Conservation (phyloP, 2,113 vertebrate genomes). For the Oncorhynchus kisutch region DNA sequence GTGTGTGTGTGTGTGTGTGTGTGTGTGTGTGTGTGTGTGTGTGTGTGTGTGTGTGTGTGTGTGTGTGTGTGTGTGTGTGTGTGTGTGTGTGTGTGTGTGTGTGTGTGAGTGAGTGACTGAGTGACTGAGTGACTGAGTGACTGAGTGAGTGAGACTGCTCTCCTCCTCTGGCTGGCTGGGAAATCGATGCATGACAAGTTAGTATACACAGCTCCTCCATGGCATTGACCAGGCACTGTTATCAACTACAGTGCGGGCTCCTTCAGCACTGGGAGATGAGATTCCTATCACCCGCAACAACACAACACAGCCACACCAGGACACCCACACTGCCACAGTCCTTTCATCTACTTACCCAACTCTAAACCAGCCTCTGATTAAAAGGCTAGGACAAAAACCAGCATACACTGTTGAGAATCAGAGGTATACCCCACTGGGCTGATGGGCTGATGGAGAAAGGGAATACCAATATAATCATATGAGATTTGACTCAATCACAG, state of each 20-base stretch:
- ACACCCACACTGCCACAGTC: neutral
- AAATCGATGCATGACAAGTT: neutral
- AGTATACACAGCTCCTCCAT: neutral
- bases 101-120: neutral
- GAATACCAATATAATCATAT: too few relatives aligned
- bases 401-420: too few relatives aligned
- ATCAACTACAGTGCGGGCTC: neutral
- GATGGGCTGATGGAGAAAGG: too few relatives aligned
- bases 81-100: neutral
- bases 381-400: too few relatives aligned
- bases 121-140: too few relatives aligned
- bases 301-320: neutral
- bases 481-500: too few relatives aligned
- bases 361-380: too few relatives aligned
- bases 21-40: neutral
- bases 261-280: neutral
- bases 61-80: too few relatives aligned
- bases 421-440: too few relatives aligned
- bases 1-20: neutral
- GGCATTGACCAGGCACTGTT: neutral
- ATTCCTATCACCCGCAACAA: neutral
- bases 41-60: neutral
- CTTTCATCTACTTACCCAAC: too few relatives aligned
- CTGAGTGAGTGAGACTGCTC: too few relatives aligned
- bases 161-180: neutral